Conservation (phyloP, 2,888 invertebrate genomes). For the Yponomeuta sedellus region DNA sequence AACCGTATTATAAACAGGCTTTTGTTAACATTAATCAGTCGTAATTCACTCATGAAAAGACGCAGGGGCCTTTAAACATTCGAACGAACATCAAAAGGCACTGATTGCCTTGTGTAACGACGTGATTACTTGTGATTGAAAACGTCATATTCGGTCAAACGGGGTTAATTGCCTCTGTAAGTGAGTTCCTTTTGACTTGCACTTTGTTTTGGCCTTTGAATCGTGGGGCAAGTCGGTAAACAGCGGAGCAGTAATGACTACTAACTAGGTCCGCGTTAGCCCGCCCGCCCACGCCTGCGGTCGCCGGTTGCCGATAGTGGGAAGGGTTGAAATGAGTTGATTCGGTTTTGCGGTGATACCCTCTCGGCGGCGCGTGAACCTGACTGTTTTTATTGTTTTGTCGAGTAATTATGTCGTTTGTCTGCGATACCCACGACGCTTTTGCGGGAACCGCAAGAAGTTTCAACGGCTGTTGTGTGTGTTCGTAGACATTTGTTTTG, state of each 20-base stretch:
- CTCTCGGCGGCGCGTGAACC: conserved; percentile 28
- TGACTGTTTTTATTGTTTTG: conserved; percentile 48
- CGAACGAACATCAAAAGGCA: background rate
- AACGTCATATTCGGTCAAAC: conserved; percentile 36
- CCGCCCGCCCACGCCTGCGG: conserved; percentile 9
- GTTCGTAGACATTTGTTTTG: background rate
- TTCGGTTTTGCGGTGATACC: conserved; percentile 51
- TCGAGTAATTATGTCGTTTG: conserved; percentile 36
- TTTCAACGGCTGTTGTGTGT: background rate
- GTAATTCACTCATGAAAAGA: background rate
- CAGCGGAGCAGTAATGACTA: conserved; percentile 51
- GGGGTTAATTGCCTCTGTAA: conserved; percentile 34
- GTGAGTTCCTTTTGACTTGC: conserved; percentile 48
- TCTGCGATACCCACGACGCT: background rate
- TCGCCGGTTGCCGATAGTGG: conserved; percentile 37
- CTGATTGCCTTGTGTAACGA: background rate
- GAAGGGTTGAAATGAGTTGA: conserved; percentile 40
- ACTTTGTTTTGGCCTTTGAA: conserved; percentile 41
- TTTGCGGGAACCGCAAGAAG: background rate
- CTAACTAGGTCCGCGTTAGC: conserved; percentile 41
- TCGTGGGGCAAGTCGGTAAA: conserved; percentile 39
- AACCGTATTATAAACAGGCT: background rate
- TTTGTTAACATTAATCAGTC: conserved; percentile 7
- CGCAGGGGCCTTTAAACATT: background rate
- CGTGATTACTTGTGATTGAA: background rate